Evolutionary conservation across 2,113 vertebrate species (phyloP).

Genomic region (Tragelaphus imberbis): DNA sequence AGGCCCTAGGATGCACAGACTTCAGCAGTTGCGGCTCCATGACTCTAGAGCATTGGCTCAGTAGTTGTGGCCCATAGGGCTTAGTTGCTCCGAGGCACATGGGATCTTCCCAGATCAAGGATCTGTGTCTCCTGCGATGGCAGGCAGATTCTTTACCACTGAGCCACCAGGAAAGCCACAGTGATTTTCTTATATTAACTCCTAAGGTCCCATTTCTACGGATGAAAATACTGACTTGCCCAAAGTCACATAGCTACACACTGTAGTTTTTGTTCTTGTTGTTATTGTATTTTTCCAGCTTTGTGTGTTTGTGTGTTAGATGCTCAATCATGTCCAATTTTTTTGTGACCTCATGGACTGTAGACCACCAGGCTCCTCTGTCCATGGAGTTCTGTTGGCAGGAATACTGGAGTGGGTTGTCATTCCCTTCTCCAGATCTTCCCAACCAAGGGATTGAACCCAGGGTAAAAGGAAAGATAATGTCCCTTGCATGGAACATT

Average conservation of each 20-base stretch:
- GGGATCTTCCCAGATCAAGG: background rate
- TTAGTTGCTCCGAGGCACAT: background rate
- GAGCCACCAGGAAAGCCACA: background rate
- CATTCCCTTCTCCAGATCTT: background rate
- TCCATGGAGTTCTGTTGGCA: background rate
- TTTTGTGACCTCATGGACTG: background rate
- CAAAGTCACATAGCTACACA: background rate
- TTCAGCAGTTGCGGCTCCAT: background rate
- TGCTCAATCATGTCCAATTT: background rate
- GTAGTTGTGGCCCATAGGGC: background rate
- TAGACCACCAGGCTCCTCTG: background rate
- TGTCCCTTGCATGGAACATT: background rate
- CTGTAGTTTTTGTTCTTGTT: background rate
- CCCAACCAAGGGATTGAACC: rapidly evolving
- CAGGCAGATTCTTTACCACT: background rate
- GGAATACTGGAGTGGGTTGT: background rate
- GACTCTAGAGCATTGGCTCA: background rate
- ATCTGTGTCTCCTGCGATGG: background rate
- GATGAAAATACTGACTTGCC: background rate
- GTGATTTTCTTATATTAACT: background rate
- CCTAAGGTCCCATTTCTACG: background rate
- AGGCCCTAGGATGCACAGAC: background rate
- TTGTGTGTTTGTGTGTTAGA: background rate
- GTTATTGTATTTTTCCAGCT: background rate
- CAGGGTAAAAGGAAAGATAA: background rate